Percentiles rank a stretch among this genome's conserved stretches.
These are phyloP conservation scores for Apantesis nais DNA, from an alignment of 2,888 invertebrate species.

Conservation along the genomic window DNA sequence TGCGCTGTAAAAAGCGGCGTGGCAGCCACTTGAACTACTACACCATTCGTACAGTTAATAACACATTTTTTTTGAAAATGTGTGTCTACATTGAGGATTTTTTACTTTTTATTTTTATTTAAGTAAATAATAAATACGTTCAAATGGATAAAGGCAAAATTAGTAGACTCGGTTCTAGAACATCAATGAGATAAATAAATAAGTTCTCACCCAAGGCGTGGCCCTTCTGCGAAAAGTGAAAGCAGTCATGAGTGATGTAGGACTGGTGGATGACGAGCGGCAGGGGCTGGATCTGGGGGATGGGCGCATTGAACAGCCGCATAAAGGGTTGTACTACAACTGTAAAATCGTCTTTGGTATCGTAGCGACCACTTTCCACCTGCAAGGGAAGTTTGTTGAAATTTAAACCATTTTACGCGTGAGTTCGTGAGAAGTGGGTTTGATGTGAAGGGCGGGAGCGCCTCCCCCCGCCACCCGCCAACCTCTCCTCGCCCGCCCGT, in stretches of 20 bases:
- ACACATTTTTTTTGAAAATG: too few species aligned
- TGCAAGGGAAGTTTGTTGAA: conserved; percentile 44
- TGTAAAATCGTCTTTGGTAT: conserved; percentile 88
- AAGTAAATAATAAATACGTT: too few species aligned
- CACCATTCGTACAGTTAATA: too few species aligned
- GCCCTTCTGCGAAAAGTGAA: conserved; percentile 93
- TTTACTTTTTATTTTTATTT: too few species aligned
- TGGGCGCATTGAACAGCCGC: conserved; percentile 87
- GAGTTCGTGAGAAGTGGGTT: too few species aligned
- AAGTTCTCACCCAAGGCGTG: conserved; percentile 87
- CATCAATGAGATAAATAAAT: not conserved
- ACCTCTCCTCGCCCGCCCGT: too few species aligned
- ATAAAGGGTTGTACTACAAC: conserved; percentile 91
- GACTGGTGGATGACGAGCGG: conserved; percentile 88
- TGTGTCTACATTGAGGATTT: too few species aligned
- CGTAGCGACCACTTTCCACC: conserved; percentile 88
- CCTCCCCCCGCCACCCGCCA: too few species aligned
- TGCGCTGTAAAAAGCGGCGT: too few species aligned
- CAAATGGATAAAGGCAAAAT: too few species aligned
- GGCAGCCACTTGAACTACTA: too few species aligned
- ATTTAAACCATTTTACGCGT: not conserved
- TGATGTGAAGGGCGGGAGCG: too few species aligned
- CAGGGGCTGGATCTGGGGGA: conserved; percentile 66
- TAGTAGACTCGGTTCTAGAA: not conserved
- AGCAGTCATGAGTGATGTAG: conserved; percentile 91